These are phyloP conservation scores for Papilio xuthus DNA, from an alignment of 1,140 invertebrate genomes.

Conservation along the genomic window DNA sequence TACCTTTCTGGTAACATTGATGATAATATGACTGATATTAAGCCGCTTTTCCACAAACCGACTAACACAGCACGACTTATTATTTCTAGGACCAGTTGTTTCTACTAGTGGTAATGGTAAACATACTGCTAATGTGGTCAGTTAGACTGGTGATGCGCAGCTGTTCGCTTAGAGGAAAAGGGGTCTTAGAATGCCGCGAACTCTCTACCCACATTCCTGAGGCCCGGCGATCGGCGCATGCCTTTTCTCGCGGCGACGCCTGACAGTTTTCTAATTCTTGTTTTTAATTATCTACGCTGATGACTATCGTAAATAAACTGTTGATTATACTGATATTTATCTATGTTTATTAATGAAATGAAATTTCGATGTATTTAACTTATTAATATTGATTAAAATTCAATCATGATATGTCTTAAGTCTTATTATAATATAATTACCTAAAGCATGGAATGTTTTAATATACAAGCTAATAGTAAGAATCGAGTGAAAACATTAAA, in stretches of 20 bases:
- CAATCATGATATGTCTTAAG: not conserved
- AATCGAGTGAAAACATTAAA: not conserved
- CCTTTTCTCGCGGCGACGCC: constrained; percentile 30
- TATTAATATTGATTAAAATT: not conserved
- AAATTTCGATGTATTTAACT: not conserved
- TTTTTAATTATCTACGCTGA: constrained; percentile 23
- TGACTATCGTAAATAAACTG: constrained; percentile 12
- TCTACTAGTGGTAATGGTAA: not conserved
- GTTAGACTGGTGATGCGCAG: not conserved
- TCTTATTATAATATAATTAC: not conserved
- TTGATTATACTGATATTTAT: not conserved
- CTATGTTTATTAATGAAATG: not conserved
- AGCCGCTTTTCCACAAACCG: not conserved
- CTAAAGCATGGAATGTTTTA: too few relatives aligned
- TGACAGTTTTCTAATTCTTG: constrained; percentile 35
- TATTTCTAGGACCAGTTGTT: not conserved
- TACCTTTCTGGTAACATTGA: not conserved
- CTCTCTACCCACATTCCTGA: constrained; percentile 35
- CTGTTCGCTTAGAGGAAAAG: not conserved
- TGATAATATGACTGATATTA: not conserved
- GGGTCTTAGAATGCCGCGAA: constrained; percentile 4
- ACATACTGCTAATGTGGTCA: not conserved
- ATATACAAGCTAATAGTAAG: not conserved
- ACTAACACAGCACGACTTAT: not conserved
- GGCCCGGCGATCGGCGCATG: constrained; percentile 31